A percentile compares a stretch with the other conserved stretches of the same genome.
phyloP scores from a whole-genome alignment of 2,113 vertebrate genomes.

The Alouatta palliata region DNA sequence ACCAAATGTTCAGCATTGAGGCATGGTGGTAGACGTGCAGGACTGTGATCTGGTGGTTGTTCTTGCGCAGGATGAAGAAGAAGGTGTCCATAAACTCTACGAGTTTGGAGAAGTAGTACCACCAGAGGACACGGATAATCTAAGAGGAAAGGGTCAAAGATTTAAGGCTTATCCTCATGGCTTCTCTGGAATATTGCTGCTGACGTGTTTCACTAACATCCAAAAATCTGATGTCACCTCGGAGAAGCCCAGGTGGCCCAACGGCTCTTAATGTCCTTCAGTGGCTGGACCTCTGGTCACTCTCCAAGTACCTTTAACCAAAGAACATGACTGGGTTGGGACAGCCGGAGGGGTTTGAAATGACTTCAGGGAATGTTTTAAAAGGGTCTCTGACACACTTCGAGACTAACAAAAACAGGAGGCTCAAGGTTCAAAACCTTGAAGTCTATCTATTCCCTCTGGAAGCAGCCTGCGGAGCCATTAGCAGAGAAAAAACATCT shows the following conservation, averaged over 20 bases:
- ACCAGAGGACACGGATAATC: slow-evolving; percentile 95
- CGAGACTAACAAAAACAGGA: background rate
- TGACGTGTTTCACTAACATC: accelerated
- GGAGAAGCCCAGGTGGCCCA: background rate
- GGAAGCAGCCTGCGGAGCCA: background rate
- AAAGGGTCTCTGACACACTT: background rate
- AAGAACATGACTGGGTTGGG: background rate
- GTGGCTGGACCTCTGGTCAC: background rate
- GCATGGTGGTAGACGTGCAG: slow-evolving; percentile 97
- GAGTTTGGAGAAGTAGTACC: slow-evolving; percentile 99
- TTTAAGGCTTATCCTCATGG: background rate
- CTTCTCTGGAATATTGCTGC: background rate
- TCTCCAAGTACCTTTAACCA: background rate
- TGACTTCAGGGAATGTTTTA: background rate
- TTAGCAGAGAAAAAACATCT: background rate
- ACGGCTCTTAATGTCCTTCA: background rate
- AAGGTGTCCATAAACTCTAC: slow-evolving; percentile 99
- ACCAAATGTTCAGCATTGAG: slow-evolving; percentile 98
- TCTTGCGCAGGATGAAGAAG: slow-evolving; percentile 98
- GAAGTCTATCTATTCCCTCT: background rate
- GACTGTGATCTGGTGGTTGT: slow-evolving; percentile 96
- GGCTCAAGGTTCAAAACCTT: background rate
- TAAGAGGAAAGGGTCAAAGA: slow-evolving; percentile 67
- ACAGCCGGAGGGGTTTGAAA: background rate
- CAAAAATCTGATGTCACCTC: background rate